A percentile compares a stretch with the other conserved stretches of the same genome.
Evolutionary conservation across 64 coral and sea anemone species (phyloP).

Genomic region (Pocillopora damicornis): DNA sequence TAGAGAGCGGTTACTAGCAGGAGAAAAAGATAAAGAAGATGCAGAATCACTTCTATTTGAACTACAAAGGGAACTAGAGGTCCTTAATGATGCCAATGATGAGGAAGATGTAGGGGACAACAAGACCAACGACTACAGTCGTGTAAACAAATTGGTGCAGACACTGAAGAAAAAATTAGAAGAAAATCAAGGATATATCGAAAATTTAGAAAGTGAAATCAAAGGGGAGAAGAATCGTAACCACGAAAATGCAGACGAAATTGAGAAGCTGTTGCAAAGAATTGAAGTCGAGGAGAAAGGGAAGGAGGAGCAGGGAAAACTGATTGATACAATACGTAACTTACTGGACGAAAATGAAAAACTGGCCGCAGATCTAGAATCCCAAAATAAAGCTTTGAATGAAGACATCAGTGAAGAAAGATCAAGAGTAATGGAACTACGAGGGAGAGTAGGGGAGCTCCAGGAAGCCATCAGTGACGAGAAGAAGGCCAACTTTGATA

Average conservation of each 20-base stretch:
- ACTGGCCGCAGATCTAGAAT: conserved; percentile 62
- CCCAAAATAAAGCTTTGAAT: conserved; percentile 65
- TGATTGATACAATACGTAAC: conserved; percentile 54
- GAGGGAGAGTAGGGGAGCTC: conserved; percentile 45
- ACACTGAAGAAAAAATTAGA: conserved; percentile 43
- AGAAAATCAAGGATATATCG: conserved; percentile 14
- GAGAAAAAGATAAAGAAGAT: conserved; percentile 22
- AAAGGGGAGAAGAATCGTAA: conserved; percentile 32
- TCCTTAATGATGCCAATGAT: not conserved
- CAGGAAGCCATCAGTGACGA: conserved; percentile 60
- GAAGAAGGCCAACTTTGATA: conserved; percentile 38
- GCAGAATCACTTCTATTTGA: conserved; percentile 24
- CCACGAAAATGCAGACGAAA: conserved; percentile 51
- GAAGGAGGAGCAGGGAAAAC: conserved; percentile 46
- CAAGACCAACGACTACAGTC: not conserved
- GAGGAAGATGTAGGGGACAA: not conserved
- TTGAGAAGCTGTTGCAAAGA: conserved; percentile 39
- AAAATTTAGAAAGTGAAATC: conserved; percentile 46
- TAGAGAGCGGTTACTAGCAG: not conserved
- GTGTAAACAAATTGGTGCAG: conserved; percentile 14
- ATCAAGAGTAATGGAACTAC: conserved; percentile 43
- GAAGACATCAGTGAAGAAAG: conserved; percentile 59
- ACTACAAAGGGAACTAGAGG: conserved; percentile 9
- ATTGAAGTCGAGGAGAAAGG: conserved; percentile 58
- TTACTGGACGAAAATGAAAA: conserved; percentile 77